Percentiles rank a stretch among this genome's conserved stretches.
phyloP scores from a whole-genome alignment of 2,113 vertebrate genomes.

The Dendropsophus ebraccatus region DNA sequence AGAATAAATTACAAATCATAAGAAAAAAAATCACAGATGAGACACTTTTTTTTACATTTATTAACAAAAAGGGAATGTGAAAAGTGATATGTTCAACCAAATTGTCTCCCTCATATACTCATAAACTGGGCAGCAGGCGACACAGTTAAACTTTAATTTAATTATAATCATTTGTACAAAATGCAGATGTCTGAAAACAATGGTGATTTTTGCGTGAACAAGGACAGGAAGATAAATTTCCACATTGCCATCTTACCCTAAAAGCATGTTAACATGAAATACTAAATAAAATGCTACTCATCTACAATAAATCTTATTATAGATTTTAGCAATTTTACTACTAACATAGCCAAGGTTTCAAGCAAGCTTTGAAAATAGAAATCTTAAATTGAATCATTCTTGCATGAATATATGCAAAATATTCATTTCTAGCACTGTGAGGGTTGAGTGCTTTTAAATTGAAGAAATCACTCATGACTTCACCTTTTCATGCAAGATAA shows the following conservation, averaged over 20 bases:
- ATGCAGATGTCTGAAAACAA: conserved; percentile 72
- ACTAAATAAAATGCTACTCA: conserved; percentile 87
- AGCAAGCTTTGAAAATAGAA: conserved; percentile 98
- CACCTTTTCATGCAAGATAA: conserved; percentile 99
- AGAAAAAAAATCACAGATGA: no score
- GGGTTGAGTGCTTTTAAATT: conserved; percentile 99
- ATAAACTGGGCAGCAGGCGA: neutral
- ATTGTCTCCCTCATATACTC: neutral
- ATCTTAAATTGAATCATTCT: conserved; percentile 99
- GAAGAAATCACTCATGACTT: conserved; percentile 99
- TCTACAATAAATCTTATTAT: conserved; percentile 88
- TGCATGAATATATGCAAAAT: conserved; percentile 99
- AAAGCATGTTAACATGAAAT: conserved; percentile 86
- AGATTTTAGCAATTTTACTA: conserved; percentile 90
- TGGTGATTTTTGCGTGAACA: conserved; percentile 79
- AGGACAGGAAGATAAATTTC: conserved; percentile 83
- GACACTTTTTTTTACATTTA: neutral
- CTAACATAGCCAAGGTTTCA: conserved; percentile 90
- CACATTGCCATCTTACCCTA: conserved; percentile 81
- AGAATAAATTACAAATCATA: neutral
- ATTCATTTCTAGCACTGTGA: conserved; percentile 98
- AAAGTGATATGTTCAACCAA: neutral
- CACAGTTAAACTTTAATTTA: conserved; percentile 63
- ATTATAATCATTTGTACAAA: conserved; percentile 63
- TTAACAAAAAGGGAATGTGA: neutral